Conservation (phyloP, 2,888 invertebrate species). For the Orgyia antiqua region DNA sequence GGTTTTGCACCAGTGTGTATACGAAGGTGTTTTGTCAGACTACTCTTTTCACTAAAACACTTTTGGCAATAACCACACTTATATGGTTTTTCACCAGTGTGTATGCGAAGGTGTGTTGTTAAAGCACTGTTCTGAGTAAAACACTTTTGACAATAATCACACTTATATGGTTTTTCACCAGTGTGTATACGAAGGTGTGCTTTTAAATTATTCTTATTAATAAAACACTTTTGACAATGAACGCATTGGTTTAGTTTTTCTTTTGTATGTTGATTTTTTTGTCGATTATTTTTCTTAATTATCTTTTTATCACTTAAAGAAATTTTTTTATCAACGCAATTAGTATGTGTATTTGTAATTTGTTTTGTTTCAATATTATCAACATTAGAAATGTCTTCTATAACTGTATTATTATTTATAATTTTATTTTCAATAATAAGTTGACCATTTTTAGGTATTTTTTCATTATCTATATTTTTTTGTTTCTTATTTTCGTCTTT, state of each 20-base stretch:
- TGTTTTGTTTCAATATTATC: no score
- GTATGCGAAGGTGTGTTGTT: constrained; percentile 1
- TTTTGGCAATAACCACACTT: constrained; percentile 1
- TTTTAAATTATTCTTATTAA: constrained; percentile 2
- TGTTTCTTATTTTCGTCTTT: no score
- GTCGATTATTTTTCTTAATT: no score
- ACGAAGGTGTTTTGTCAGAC: constrained; percentile 1
- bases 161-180: constrained; percentile 4
- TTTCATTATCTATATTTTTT: no score
- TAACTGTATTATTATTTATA: no score
- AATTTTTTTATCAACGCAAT: no score
- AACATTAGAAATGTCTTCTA: no score
- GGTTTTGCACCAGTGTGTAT: constrained; percentile 5
- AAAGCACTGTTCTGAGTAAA: constrained; percentile 3
- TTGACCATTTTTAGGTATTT: not conserved
- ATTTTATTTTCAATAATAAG: no score
- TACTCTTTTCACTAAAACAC: constrained; percentile 1
- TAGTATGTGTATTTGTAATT: no score
- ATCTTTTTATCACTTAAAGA: no score
- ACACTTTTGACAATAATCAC: not conserved
- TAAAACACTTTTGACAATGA: constrained; percentile 1
- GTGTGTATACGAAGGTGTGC: constrained; percentile 7
- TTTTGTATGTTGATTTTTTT: constrained; percentile 6
- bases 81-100: constrained; percentile 4
- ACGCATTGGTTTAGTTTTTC: constrained; percentile 6